Evolutionary conservation across 2,113 vertebrate genomes (phyloP), one percentile per base, ranked within the genome.

Genomic region (Corythaeola cristata): DNA sequence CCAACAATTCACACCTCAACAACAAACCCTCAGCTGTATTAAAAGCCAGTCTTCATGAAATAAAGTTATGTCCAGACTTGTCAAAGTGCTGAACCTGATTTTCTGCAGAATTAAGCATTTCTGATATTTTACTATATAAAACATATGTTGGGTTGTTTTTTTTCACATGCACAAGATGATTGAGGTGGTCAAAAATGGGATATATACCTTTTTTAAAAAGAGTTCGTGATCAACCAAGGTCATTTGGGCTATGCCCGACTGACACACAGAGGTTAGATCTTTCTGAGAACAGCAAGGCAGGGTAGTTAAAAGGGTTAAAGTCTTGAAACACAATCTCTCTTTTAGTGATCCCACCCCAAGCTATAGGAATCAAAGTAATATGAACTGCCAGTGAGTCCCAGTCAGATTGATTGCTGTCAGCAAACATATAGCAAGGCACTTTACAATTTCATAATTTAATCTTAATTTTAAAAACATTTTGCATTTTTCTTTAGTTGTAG

Each of bases 81-180:
- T 7, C 30, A 39, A 69, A 62, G 37, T 49, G 30, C 11, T n/a
- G 30, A 49, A 81, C 12, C 8, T 18, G 49, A 14, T 49, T 69
- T 74, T 78, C 20, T 59, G 39, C 15, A 50, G 15, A 64, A 49
- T n/a, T 32, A 86, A 73, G 9, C 15, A 33, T 63, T 47, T 82
- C 30, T 41, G 26, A 44, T 39, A 58, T 53, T 74, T 78, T 39
- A 89, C 7, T 55, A 19, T 16, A 55, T 28, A 55, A 63, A 69
- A 73, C 47, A 64, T 1, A 39, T 26, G 12, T 56, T 15, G 7
- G 11, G 1, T 12, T 44, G n/a, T n/a, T 0, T 22, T 28, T 60
- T 77, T 77, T 45, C 37, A 63, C 24, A 59, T 21, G 35, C 13
- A 78, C 27, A 53, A 39, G 14, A 49, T 26, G 4, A 49, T n/a